Evolutionary conservation across 1,140 invertebrate species (phyloP), one percentile per base, ranked within the genome.

Genomic region (Heliconius congener): DNA sequence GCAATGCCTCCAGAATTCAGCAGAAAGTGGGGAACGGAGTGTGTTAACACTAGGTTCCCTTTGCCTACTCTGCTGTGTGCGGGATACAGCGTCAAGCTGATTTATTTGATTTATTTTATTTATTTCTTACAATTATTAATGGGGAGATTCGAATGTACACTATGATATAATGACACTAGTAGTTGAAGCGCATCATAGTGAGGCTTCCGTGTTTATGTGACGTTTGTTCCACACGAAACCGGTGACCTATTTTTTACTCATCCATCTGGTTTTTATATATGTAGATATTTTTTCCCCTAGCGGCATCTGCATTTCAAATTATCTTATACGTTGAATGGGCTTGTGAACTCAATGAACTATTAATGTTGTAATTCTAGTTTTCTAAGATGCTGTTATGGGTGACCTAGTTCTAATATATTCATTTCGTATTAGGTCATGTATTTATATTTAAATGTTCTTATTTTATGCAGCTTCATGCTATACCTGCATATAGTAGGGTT

Each of bases 221-320:
- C 78, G 82, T 81, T 81, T 83, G 79, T 83, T 81, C 70, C 71
- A 76, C 72, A 77, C 71, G 73, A 81, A 79, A 81, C 75, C 77
- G 77, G 82, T 86, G 85, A 86, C 85, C 84, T 82, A 86, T 84
- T 84, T 83, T 82, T 73, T 73, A 23, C 30, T 73, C 77, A 82
- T 82, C 77, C 78, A 79, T 82, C 82, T 85, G 82, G 82, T 81
- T 81, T 81, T 81, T 57, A 52, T 81, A 77, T 80, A 80, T 80
- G 77, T 78, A 85, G 80, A 82, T 82, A 23, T 82, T 84, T 86
- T 79, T 82, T 81, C 78, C 78, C 79, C 75, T 60, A 71, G 79
- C 74, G 73, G 76, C 75, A 81, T 81, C 75, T 83, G 80, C 78
- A 83, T 83, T 83, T 83, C 76, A 81, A 83, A 83, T 83, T 83